Evolutionary conservation across 2,888 invertebrate species (phyloP).

Genomic region (Thymelicus sylvestris): DNA sequence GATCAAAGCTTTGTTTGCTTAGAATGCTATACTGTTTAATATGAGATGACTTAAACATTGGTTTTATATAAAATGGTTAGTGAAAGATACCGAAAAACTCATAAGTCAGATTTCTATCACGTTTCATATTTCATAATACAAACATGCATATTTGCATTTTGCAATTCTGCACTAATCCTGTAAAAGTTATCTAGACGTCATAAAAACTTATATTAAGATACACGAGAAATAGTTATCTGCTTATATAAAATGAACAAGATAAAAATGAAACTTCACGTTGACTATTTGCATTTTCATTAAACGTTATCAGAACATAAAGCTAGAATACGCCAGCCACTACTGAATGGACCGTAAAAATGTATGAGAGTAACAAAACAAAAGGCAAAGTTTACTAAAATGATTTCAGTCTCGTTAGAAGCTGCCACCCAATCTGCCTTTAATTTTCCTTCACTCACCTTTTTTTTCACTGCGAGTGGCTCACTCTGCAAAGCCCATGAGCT

Average conservation of each 20-base stretch:
- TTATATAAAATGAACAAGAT: slow-evolving; percentile 1
- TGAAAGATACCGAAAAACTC: too few relatives aligned
- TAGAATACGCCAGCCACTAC: slow-evolving; percentile 3
- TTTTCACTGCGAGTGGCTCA: slow-evolving; percentile 92
- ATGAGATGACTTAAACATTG: too few relatives aligned
- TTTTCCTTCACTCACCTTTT: slow-evolving; percentile 71
- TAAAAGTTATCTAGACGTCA: background rate
- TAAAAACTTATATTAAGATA: background rate
- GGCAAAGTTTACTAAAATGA: slow-evolving; percentile 40
- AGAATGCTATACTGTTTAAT: too few relatives aligned
- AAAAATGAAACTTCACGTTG: slow-evolving; percentile 22
- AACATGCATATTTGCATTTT: background rate
- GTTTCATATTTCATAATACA: background rate
- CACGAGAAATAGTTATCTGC: background rate
- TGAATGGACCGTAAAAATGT: slow-evolving; percentile 21
- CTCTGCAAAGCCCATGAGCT: slow-evolving; percentile 96
- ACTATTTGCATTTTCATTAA: slow-evolving; percentile 25
- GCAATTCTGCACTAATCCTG: background rate
- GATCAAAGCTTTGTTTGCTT: too few relatives aligned
- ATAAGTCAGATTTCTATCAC: too few relatives aligned
- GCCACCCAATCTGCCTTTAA: slow-evolving; percentile 47
- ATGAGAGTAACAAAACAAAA: slow-evolving; percentile 19
- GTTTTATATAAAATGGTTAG: too few relatives aligned
- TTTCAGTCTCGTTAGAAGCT: slow-evolving; percentile 40
- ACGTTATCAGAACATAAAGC: slow-evolving; percentile 10